Evolutionary conservation across 1,140 invertebrate species (phyloP).

Genomic region (Orchesella cincta): DNA sequence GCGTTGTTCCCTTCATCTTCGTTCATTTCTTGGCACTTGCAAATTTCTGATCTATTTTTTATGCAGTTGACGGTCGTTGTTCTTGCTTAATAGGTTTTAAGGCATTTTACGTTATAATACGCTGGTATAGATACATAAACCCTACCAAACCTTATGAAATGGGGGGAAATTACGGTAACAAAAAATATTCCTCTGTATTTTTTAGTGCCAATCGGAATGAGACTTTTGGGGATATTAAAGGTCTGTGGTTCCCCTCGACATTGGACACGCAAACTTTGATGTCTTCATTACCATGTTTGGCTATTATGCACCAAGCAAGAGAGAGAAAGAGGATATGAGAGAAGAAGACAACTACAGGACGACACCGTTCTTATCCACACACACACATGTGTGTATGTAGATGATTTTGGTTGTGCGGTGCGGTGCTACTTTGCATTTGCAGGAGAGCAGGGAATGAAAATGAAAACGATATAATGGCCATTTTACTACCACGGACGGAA

Average conservation of each 20-base stretch:
- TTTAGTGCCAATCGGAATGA: constrained; percentile 28
- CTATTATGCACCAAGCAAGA: too few relatives aligned
- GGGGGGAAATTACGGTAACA: constrained; percentile 10
- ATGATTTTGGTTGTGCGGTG: too few relatives aligned
- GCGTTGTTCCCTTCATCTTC: too few relatives aligned
- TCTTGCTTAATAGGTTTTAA: too few relatives aligned
- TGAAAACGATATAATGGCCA: neutral
- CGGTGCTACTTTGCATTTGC: too few relatives aligned
- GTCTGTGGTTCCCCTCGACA: constrained; percentile 44
- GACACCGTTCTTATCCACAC: too few relatives aligned
- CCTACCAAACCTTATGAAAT: constrained; percentile 5
- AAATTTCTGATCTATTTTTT: too few relatives aligned
- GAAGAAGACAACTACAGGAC: too few relatives aligned
- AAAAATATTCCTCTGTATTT: constrained; percentile 1
- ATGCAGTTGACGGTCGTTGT: too few relatives aligned
- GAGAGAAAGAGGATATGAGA: too few relatives aligned
- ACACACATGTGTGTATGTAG: too few relatives aligned
- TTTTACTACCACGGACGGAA: neutral
- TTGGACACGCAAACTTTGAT: constrained; percentile 40
- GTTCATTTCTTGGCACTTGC: too few relatives aligned
- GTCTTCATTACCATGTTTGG: constrained; percentile 42
- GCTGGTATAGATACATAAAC: neutral
- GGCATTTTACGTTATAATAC: neutral
- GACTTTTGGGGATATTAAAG: constrained; percentile 32
- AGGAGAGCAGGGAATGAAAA: neutral